phyloP scores from a whole-genome alignment of 2,888 invertebrate species.

The Euzophera pinguis region DNA sequence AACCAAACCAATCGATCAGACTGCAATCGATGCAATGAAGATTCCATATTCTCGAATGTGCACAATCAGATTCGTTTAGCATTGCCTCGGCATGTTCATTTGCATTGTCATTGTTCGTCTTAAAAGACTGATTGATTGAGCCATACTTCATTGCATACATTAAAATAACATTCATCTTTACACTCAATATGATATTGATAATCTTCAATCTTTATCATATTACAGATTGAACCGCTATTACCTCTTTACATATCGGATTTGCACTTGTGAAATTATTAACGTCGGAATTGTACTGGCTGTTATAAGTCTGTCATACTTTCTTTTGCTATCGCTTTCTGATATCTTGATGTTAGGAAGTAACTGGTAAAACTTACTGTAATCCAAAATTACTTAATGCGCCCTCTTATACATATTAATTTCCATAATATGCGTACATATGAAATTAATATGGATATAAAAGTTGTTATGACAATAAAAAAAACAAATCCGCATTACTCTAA shows the following conservation, averaged over 20 bases:
- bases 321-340: too few species aligned
- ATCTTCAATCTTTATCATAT: conserved; percentile 3
- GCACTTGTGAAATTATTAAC: conserved; percentile 2
- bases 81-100: background rate
- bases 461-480: too few species aligned
- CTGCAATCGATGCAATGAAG: conserved; percentile 14
- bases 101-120: background rate
- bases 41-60: conserved; percentile 47
- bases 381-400: too few species aligned
- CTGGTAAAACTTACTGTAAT: too few species aligned
- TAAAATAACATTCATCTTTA: background rate
- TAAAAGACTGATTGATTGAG: background rate
- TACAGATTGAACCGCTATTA: conserved; percentile 3
- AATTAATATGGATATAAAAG: too few species aligned
- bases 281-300: background rate
- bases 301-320: too few species aligned
- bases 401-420: too few species aligned
- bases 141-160: background rate
- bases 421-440: too few species aligned
- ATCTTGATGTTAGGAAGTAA: too few species aligned
- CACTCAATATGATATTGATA: conserved; percentile 15
- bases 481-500: too few species aligned
- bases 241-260: conserved; percentile 10
- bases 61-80: background rate
- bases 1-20: conserved; percentile 16